These are phyloP conservation scores for Lontra canadensis DNA, from an alignment of 2,113 vertebrate species.

Conservation along the genomic window DNA sequence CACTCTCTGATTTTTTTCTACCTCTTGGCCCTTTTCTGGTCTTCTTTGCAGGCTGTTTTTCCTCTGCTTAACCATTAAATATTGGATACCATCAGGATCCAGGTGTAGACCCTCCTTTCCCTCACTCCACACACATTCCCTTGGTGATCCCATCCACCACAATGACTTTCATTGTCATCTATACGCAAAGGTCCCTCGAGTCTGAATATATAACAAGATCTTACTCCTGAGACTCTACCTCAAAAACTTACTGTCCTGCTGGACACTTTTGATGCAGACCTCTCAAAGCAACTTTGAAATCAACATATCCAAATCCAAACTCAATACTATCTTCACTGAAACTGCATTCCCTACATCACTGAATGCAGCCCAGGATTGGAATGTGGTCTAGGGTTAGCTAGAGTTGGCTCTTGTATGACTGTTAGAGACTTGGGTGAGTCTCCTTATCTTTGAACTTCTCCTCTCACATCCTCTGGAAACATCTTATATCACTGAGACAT, in stretches of 20 bases:
- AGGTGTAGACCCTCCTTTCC: background rate
- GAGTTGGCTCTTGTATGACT: background rate
- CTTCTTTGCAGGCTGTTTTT: background rate
- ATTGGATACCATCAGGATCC: background rate
- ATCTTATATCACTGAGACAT: background rate
- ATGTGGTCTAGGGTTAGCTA: background rate
- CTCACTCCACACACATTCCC: background rate
- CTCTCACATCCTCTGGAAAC: background rate
- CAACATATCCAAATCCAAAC: background rate
- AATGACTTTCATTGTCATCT: background rate
- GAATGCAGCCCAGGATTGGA: background rate
- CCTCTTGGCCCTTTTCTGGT: background rate
- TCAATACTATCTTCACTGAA: background rate
- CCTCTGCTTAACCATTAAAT: background rate
- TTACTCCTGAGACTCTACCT: background rate
- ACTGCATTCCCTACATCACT: accelerated
- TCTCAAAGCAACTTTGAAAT: conserved; percentile 17
- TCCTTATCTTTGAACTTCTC: background rate
- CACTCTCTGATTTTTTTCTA: background rate
- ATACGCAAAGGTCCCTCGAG: background rate
- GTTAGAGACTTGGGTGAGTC: background rate
- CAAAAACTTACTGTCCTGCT: background rate
- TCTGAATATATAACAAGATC: background rate
- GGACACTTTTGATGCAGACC: background rate
- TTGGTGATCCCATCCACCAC: background rate